Evolutionary conservation across 2,113 vertebrate species (phyloP).

Genomic region (Sorex fumeus): DNA sequence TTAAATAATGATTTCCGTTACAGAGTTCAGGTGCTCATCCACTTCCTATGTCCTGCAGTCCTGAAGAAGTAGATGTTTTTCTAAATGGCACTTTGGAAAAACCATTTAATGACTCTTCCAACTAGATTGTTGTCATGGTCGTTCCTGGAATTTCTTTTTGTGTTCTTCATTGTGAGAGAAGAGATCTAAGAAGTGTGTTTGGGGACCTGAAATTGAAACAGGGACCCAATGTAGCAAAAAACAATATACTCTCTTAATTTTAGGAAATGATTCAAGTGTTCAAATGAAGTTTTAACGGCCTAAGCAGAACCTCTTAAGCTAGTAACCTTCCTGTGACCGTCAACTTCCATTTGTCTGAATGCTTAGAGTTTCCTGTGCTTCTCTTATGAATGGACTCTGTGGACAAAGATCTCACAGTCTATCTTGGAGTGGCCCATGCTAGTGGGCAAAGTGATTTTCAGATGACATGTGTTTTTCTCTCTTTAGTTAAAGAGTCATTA

Average conservation of each 20-base stretch:
- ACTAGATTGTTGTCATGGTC: neutral
- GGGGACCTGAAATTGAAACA: neutral
- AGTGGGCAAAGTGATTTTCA: conserved; percentile 41
- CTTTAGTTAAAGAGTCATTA: conserved; percentile 50
- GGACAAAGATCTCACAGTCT: neutral
- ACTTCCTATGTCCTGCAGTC: neutral
- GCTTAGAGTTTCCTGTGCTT: neutral
- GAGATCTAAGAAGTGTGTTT: no score
- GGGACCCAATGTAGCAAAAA: conserved; percentile 17
- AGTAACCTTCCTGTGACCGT: conserved; percentile 11
- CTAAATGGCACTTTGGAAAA: neutral
- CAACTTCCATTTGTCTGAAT: neutral
- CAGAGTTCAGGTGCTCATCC: neutral
- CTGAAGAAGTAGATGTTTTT: neutral
- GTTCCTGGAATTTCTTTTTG: neutral
- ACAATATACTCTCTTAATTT: conserved; percentile 21
- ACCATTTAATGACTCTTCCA: neutral
- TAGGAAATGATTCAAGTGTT: conserved; percentile 19
- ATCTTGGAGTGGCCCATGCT: neutral
- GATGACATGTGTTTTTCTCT: neutral
- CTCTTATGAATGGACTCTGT: neutral
- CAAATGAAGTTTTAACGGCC: conserved; percentile 40
- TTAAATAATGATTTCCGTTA: neutral
- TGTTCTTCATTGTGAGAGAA: conserved; percentile 2
- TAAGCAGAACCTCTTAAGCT: conserved; percentile 6